Percentiles rank a stretch among this genome's conserved stretches.
phyloP scores from a whole-genome alignment of 2,113 vertebrate genomes.

The Ammodytes dubius region DNA sequence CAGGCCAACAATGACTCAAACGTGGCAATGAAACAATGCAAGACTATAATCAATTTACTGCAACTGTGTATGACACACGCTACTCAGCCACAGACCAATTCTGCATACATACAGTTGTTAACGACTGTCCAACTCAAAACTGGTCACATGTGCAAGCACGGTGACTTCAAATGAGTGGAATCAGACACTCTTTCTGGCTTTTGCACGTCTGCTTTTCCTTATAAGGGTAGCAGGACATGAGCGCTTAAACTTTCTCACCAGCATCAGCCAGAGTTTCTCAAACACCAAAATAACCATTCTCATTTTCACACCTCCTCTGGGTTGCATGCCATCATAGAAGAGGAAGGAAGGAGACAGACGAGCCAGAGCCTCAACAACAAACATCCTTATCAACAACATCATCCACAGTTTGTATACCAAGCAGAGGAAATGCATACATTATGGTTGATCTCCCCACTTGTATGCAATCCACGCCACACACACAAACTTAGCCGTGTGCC shows the following conservation, averaged over 20 bases:
- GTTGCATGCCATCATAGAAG: constrained; percentile 51
- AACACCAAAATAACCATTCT: constrained; percentile 52
- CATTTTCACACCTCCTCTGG: constrained; percentile 71
- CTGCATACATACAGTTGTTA: not conserved
- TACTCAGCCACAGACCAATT: not conserved
- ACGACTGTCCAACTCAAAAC: not conserved
- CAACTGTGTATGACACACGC: not conserved
- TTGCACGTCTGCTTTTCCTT: not conserved
- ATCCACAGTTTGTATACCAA: constrained; percentile 3
- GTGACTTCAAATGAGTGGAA: not conserved
- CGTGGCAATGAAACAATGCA: not conserved
- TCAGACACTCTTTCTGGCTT: not conserved
- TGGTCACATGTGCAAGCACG: not conserved
- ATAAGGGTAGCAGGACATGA: constrained; percentile 27
- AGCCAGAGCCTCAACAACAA: constrained; percentile 29
- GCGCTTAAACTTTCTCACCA: constrained; percentile 68
- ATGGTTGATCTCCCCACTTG: not conserved
- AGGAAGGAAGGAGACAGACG: constrained; percentile 64
- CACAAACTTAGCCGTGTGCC: not conserved
- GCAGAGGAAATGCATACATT: not conserved
- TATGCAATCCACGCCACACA: not conserved
- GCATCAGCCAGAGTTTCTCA: constrained; percentile 39
- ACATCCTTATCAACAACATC: constrained; percentile 55
- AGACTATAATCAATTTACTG: not conserved
- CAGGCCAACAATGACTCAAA: not conserved